Evolutionary conservation across 2,797 vertebrate species (phyloP).

Genomic region (Graptemys geographica): DNA sequence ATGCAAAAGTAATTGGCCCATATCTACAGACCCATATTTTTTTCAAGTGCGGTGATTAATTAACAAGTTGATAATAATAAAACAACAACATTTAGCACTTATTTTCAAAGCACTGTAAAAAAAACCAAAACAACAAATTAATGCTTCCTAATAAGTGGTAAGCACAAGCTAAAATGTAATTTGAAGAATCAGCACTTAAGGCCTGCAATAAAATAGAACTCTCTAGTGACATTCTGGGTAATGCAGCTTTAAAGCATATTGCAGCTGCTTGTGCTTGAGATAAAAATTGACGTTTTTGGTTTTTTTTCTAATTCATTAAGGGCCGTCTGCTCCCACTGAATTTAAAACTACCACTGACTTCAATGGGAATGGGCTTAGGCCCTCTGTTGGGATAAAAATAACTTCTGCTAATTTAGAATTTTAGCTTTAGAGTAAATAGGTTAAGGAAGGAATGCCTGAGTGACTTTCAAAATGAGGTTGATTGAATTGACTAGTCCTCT

Average conservation of each 20-base stretch:
- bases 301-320: background rate
- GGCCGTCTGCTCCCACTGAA: background rate
- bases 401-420: background rate
- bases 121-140: background rate
- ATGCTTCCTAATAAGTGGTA: background rate
- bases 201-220: background rate
- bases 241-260: conserved; percentile 20
- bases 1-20: background rate
- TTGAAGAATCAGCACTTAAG: background rate
- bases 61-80: background rate
- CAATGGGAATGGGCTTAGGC: background rate
- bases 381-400: conserved; percentile 34
- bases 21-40: background rate
- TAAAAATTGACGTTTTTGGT: background rate
- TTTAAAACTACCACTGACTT: background rate
- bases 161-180: background rate
- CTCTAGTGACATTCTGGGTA: background rate
- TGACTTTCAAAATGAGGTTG: background rate
- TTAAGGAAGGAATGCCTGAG: conserved; percentile 5
- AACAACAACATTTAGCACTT: background rate
- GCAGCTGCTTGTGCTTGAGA: background rate
- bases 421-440: background rate
- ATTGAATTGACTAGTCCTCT: conserved; percentile 7
- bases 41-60: background rate
- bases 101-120: conserved; percentile 13